Evolutionary conservation across 1,140 invertebrate species (phyloP).

Genomic region (Dermatophagoides farinae): DNA sequence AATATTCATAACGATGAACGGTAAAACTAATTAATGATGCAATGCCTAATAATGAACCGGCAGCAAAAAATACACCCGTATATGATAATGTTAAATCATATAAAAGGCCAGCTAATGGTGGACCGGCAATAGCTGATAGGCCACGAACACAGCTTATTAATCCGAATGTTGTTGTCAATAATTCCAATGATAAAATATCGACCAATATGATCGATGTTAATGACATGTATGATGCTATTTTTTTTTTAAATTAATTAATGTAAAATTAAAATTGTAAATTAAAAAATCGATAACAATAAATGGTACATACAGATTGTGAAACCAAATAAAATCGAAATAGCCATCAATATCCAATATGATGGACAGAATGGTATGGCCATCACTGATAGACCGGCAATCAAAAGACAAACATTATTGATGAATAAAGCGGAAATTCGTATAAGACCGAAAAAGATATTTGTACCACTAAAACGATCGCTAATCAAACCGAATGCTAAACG

Average conservation of each 20-base stretch:
- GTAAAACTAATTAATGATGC: constrained; percentile 34
- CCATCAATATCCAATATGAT: constrained; percentile 50
- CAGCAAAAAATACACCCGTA: constrained; percentile 71
- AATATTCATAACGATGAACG: constrained; percentile 5
- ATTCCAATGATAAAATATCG: constrained; percentile 82
- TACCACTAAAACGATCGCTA: background rate
- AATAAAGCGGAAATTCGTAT: constrained; percentile 57
- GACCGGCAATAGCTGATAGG: constrained; percentile 57
- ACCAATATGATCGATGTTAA: constrained; percentile 93
- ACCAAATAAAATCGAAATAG: constrained; percentile 72
- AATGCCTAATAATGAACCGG: constrained; percentile 62
- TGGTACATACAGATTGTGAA: constrained; percentile 82
- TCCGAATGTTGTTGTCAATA: constrained; percentile 88
- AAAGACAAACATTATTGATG: constrained; percentile 80
- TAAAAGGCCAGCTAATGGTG: constrained; percentile 38
- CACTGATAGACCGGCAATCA: constrained; percentile 67
- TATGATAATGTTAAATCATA: constrained; percentile 69
- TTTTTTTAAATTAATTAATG: too few species aligned
- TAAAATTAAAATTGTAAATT: too few species aligned
- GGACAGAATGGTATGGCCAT: constrained; percentile 62
- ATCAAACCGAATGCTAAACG: constrained; percentile 9
- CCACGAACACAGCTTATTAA: constrained; percentile 83
- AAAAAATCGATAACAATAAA: too few species aligned
- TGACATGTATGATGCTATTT: constrained; percentile 82
- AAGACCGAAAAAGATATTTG: background rate